phyloP scores from a whole-genome alignment of 2,113 vertebrate species.

The Pleuronectes platessa region DNA sequence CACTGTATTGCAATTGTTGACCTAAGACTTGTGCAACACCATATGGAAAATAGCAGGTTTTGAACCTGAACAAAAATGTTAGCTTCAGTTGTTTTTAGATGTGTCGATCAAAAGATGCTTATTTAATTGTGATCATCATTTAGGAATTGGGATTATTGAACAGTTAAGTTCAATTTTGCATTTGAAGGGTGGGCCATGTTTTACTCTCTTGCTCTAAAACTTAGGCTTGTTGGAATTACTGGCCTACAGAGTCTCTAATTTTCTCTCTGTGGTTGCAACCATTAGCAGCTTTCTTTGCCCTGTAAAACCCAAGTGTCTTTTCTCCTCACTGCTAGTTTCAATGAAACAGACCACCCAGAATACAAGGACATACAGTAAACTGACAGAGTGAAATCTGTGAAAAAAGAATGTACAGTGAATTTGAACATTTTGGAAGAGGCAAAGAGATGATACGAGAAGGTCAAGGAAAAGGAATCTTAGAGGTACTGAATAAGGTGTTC shows the following conservation, averaged over 20 bases:
- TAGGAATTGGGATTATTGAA: neutral
- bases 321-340: constrained; percentile 45
- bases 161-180: neutral
- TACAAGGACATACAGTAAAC: constrained; percentile 15
- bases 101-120: neutral
- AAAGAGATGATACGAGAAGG: constrained; percentile 32
- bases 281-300: constrained; percentile 42
- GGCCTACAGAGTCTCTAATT: constrained; percentile 17
- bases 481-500: constrained; percentile 63
- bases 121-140: neutral
- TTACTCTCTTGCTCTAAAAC: neutral
- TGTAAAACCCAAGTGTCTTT: constrained; percentile 44
- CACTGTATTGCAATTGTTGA: constrained; percentile 6
- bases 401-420: constrained; percentile 2
- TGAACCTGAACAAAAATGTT: neutral
- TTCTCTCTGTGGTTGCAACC: constrained; percentile 13
- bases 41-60: constrained; percentile 2
- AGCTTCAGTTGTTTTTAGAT: neutral
- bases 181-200: neutral
- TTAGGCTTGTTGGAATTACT: constrained; percentile 16
- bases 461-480: constrained; percentile 45
- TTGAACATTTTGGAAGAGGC: constrained; percentile 28
- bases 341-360: constrained; percentile 63
- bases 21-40: neutral
- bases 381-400: neutral